Percentiles rank a stretch among this genome's conserved stretches.
Conservation (phyloP, 2,113 vertebrate genomes). For the Pelodiscus sinensis region DNA sequence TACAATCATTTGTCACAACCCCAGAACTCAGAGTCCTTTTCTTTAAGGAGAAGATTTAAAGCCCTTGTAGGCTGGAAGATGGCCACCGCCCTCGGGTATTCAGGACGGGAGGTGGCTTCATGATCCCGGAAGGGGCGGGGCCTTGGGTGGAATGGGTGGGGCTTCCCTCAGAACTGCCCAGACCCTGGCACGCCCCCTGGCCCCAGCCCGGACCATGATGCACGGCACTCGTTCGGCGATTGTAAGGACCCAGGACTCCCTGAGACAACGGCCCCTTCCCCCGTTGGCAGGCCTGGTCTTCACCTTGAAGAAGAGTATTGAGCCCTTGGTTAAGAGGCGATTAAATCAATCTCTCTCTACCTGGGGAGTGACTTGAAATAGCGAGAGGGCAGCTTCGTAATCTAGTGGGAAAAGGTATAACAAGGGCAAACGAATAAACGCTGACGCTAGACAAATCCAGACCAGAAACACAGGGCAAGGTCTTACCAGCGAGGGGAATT, state of each 20-base stretch:
- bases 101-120: too few species aligned
- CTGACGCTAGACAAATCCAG: not conserved
- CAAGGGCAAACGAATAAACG: not conserved
- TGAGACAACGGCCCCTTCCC: too few species aligned
- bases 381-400: not conserved
- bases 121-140: too few species aligned
- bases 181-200: too few species aligned
- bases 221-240: too few species aligned
- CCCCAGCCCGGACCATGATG: too few species aligned
- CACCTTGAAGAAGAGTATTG: not conserved
- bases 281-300: not conserved
- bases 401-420: not conserved
- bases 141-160: too few species aligned
- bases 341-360: not conserved
- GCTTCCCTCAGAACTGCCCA: too few species aligned
- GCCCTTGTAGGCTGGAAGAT: not conserved
- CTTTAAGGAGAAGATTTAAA: not conserved
- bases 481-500: not conserved
- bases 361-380: not conserved
- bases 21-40: not conserved
- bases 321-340: not conserved
- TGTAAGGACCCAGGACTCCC: too few species aligned
- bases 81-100: not conserved
- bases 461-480: not conserved
- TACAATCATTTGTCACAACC: not conserved